Percentiles rank a stretch among this genome's conserved stretches.
phyloP scores from a whole-genome alignment of 1,140 invertebrate genomes.

The Cherax quadricarinatus region DNA sequence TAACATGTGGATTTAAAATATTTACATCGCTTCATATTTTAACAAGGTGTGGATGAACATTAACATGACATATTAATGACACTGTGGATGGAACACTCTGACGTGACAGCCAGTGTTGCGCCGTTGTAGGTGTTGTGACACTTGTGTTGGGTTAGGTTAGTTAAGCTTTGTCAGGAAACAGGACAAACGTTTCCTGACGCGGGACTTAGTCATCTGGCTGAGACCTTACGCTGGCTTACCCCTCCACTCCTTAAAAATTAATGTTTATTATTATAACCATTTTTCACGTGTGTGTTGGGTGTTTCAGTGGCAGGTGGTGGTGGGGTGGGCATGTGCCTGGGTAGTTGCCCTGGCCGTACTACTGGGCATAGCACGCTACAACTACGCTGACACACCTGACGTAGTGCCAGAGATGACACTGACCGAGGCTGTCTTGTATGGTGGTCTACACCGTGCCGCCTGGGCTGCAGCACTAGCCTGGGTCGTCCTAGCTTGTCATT shows the following conservation, averaged over 20 bases:
- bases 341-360: slow-evolving; percentile 28
- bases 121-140: background rate
- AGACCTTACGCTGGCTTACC: too few species aligned
- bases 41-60: too few species aligned
- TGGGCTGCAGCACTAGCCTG: slow-evolving; percentile 81
- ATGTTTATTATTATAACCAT: too few species aligned
- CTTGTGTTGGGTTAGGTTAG: background rate
- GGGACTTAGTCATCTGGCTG: too few species aligned
- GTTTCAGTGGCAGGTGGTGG: slow-evolving; percentile 24
- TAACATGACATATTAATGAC: too few species aligned
- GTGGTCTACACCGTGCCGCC: slow-evolving; percentile 79
- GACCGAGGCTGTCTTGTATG: slow-evolving; percentile 80
- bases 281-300: background rate
- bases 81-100: too few species aligned
- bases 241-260: background rate
- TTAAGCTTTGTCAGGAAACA: too few species aligned
- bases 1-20: too few species aligned
- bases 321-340: slow-evolving; percentile 22
- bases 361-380: slow-evolving; percentile 51
- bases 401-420: slow-evolving; percentile 23
- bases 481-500: slow-evolving; percentile 84
- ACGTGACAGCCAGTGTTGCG: too few species aligned
- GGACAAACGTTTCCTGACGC: too few species aligned
- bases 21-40: too few species aligned
- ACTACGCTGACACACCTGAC: background rate